phyloP scores from a whole-genome alignment of 35 echinoderm and acorn worm genomes.

The Diadema setosum region DNA sequence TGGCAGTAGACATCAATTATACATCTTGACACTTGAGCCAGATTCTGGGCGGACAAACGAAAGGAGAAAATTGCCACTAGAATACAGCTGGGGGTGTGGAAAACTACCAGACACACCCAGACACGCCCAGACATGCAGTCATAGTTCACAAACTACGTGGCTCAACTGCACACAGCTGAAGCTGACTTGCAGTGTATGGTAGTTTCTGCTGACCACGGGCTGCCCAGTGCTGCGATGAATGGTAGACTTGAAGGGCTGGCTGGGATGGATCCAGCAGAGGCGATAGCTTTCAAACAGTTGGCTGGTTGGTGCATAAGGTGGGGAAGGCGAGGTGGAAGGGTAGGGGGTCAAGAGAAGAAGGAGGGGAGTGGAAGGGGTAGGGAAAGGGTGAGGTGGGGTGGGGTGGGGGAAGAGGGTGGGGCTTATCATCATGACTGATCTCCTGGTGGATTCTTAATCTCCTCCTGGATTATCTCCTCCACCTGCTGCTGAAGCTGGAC shows the following conservation, averaged over 20 bases:
- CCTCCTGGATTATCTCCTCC: slow-evolving; percentile 11
- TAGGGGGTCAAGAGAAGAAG: not conserved
- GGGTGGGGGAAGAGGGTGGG: not conserved
- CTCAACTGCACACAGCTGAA: not conserved
- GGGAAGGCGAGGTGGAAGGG: not conserved
- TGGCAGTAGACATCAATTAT: too few species aligned
- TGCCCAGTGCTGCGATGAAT: not conserved
- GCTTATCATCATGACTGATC: not conserved
- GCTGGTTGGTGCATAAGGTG: not conserved
- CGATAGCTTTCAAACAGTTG: not conserved
- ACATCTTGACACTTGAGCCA: too few species aligned
- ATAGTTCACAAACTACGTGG: not conserved
- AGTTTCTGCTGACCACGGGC: not conserved
- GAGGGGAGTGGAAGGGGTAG: not conserved
- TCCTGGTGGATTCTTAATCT: not conserved
- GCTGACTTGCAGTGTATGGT: not conserved
- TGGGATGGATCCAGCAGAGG: too few species aligned
- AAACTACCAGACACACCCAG: not conserved
- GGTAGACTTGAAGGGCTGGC: not conserved
- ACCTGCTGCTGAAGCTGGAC: slow-evolving; percentile 44
- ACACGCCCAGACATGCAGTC: not conserved
- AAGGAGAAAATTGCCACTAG: too few species aligned
- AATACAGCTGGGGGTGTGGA: too few species aligned
- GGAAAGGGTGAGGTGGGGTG: not conserved
- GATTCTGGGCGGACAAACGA: too few species aligned